Conservation (phyloP, 1,140 invertebrate genomes). For the Plectus sambesii region DNA sequence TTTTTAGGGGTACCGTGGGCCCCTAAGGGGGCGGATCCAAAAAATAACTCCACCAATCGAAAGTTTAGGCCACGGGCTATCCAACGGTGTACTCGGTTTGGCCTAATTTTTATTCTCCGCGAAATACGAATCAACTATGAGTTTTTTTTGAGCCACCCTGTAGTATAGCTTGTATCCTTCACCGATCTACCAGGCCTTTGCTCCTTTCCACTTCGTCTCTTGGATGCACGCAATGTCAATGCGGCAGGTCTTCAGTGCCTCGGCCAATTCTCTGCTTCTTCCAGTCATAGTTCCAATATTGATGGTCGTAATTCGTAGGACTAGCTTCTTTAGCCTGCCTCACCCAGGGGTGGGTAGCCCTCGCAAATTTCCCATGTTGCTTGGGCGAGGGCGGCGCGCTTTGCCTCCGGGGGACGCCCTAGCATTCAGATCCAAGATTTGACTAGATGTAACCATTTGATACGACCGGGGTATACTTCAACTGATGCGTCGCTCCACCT, state of each 20-base stretch:
- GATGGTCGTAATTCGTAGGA: not conserved
- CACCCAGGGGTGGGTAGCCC: not conserved
- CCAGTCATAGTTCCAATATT: not conserved
- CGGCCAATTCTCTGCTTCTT: not conserved
- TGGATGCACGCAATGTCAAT: constrained; percentile 1
- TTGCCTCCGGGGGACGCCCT: too few species aligned
- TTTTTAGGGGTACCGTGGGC: too few species aligned
- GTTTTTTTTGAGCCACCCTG: not conserved
- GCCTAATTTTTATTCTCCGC: too few species aligned
- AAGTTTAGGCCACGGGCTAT: too few species aligned
- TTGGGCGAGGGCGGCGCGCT: not conserved
- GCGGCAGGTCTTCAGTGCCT: not conserved
- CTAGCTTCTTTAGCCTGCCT: not conserved
- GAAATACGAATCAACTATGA: too few species aligned
- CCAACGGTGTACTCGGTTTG: too few species aligned
- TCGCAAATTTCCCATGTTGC: not conserved
- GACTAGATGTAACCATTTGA: not conserved
- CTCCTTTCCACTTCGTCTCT: too few species aligned
- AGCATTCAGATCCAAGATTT: not conserved
- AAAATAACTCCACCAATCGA: too few species aligned
- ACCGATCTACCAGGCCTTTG: not conserved
- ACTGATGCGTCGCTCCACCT: not conserved
- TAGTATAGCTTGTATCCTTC: not conserved
- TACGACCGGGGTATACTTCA: not conserved
- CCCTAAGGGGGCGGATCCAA: too few species aligned